phyloP scores from a whole-genome alignment of 2,113 vertebrate genomes.

The Hippocampus barbouri region DNA sequence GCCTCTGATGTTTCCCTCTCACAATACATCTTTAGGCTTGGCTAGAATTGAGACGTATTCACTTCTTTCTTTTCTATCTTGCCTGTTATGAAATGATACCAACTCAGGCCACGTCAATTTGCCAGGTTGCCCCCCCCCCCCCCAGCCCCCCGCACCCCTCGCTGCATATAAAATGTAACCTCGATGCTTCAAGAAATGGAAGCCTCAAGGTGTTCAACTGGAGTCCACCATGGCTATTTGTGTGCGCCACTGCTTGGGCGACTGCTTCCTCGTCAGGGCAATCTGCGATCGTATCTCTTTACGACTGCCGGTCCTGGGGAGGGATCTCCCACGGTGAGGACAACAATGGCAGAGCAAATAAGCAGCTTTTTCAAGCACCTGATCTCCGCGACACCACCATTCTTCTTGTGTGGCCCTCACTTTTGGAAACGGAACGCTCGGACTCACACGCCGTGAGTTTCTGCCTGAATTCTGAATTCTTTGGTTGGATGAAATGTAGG shows the following conservation, averaged over 20 bases:
- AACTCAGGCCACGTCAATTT: too few relatives aligned
- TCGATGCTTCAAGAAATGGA: too few relatives aligned
- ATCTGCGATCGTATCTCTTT: slow-evolving; percentile 15
- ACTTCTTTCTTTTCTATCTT: background rate
- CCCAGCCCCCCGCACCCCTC: too few relatives aligned
- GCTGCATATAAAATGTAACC: background rate
- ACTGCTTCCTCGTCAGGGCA: slow-evolving; percentile 19
- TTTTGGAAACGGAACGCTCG: slow-evolving; percentile 21
- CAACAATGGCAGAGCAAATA: slow-evolving; percentile 63
- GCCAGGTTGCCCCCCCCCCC: background rate
- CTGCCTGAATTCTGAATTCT: slow-evolving; percentile 21
- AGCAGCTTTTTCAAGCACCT: slow-evolving; percentile 29
- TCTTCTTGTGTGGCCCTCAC: slow-evolving; percentile 50
- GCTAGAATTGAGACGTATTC: slow-evolving; percentile 5
- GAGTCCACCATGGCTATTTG: background rate
- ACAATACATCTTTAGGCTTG: background rate
- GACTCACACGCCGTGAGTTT: slow-evolving; percentile 31
- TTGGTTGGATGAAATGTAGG: background rate
- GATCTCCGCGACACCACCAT: slow-evolving; percentile 29
- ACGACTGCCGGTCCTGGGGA: slow-evolving; percentile 23
- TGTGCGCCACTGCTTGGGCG: background rate
- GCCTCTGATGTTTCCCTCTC: slow-evolving; percentile 17
- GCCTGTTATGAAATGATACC: too few relatives aligned
- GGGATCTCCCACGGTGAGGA: slow-evolving; percentile 52
- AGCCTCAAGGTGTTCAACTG: background rate